Conservation (phyloP, 2,113 vertebrate species). For the Forbesichthys papilliferus region DNA sequence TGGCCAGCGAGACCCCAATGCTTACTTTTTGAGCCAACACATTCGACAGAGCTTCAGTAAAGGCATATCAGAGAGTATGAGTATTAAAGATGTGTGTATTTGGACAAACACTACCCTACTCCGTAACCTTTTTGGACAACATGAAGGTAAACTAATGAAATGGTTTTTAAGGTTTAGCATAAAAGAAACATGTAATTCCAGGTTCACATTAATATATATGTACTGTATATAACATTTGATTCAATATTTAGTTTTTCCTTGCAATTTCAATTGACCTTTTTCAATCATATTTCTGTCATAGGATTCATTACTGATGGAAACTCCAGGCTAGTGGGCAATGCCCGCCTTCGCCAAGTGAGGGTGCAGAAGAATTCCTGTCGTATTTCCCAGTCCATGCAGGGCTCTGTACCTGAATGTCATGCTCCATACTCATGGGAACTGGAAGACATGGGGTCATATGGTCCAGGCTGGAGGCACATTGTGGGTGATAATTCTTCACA, state of each 20-base stretch:
- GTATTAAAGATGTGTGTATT: constrained; percentile 81
- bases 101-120: constrained; percentile 89
- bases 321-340: constrained; percentile 88
- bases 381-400: constrained; percentile 68
- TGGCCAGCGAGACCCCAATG: constrained; percentile 88
- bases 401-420: constrained; percentile 69
- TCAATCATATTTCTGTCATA: constrained; percentile 45
- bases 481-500: constrained; percentile 51
- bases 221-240: not conserved
- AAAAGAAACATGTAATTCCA: no score
- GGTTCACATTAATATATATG: not conserved
- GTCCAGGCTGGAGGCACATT: constrained; percentile 80
- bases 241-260: not conserved
- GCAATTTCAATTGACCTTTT: not conserved
- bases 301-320: constrained; percentile 97
- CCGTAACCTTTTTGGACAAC: constrained; percentile 82
- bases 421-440: constrained; percentile 83
- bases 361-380: constrained; percentile 81
- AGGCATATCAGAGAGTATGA: constrained; percentile 78
- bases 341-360: constrained; percentile 88
- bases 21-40: constrained; percentile 88
- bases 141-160: constrained; percentile 77
- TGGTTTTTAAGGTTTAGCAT: not conserved
- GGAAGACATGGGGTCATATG: constrained; percentile 83
- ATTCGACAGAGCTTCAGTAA: constrained; percentile 86